Percentiles rank a stretch among this genome's conserved stretches.
Conservation (phyloP, 2,797 vertebrate species). For the Pteronotus mesoamericanus region DNA sequence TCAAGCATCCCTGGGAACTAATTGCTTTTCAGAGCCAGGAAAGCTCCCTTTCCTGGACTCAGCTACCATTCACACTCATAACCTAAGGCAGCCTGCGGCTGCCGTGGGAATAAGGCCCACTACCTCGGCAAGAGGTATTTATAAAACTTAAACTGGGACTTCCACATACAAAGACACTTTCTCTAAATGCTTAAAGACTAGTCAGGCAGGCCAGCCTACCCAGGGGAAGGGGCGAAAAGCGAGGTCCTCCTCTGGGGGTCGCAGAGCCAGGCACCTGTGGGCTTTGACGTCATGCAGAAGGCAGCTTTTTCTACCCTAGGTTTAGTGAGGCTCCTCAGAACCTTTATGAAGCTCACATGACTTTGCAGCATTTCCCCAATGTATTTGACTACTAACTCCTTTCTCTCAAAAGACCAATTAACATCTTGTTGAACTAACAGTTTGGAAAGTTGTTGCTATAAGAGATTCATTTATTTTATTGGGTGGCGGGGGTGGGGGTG, state of each 20-base stretch:
- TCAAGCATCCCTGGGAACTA: background rate
- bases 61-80: background rate
- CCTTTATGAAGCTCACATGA: background rate
- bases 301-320: background rate
- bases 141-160: background rate
- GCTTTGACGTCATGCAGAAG: background rate
- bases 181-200: background rate
- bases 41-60: background rate
- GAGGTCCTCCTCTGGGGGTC: background rate
- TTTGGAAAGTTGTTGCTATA: background rate
- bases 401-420: background rate
- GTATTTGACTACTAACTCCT: background rate
- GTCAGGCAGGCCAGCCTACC: background rate
- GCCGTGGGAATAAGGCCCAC: background rate
- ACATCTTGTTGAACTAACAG: background rate
- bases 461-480: background rate
- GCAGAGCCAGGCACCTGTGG: background rate
- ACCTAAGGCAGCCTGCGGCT: background rate
- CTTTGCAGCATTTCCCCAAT: background rate
- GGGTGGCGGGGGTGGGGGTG: too few species aligned
- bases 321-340: background rate
- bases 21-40: background rate
- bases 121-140: background rate
- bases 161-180: background rate
- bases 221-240: background rate